Percentiles rank a stretch among this genome's conserved stretches.
phyloP scores from a whole-genome alignment of 2,797 vertebrate genomes.

The Cheirogaleus major region DNA sequence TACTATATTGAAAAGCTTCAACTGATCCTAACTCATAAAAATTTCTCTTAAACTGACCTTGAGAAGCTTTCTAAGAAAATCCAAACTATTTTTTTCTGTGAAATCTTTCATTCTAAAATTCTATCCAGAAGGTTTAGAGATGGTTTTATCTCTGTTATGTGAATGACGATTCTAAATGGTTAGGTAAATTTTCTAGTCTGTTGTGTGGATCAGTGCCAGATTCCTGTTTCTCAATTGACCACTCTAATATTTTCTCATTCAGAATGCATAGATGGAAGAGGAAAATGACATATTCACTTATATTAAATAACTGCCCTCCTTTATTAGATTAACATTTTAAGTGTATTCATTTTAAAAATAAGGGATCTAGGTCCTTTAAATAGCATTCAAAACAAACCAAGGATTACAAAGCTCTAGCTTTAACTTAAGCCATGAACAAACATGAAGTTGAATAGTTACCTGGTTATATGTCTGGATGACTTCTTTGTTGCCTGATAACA shows the following conservation, averaged over 20 bases:
- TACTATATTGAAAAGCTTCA: slow-evolving; percentile 28
- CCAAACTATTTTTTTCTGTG: not conserved
- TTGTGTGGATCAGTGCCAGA: not conserved
- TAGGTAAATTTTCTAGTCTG: not conserved
- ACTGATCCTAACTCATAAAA: not conserved
- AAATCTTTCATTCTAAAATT: not conserved
- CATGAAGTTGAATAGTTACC: not conserved
- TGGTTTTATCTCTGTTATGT: not conserved
- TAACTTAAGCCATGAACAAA: not conserved
- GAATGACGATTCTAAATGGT: not conserved
- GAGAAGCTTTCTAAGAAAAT: not conserved
- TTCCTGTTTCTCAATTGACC: not conserved
- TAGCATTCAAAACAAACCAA: not conserved
- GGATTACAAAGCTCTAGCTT: not conserved
- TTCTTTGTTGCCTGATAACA: not conserved
- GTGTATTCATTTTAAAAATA: slow-evolving; percentile 49
- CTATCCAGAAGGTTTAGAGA: not conserved
- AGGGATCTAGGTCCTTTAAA: not conserved
- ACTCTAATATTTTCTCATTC: slow-evolving; percentile 32
- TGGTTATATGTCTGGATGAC: not conserved
- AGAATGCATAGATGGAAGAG: not conserved
- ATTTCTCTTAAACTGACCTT: not conserved
- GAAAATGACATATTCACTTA: slow-evolving; percentile 3
- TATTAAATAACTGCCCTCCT: slow-evolving; percentile 23
- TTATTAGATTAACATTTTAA: slow-evolving; percentile 38